Conservation (phyloP, 2,113 vertebrate genomes). For the Nothocercus nigrocapillus region DNA sequence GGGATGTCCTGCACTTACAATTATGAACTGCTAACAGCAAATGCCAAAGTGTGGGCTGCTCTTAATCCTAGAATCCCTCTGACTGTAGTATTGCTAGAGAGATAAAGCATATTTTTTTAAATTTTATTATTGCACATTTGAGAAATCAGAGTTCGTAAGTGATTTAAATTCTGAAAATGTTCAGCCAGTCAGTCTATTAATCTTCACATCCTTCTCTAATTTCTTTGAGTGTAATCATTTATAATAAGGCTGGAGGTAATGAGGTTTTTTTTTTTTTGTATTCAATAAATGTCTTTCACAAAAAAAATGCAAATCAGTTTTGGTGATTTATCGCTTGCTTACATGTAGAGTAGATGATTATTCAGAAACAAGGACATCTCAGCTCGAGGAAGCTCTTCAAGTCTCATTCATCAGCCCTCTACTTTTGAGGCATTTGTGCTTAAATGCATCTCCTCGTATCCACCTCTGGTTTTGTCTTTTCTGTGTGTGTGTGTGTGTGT, state of each 20-base stretch:
- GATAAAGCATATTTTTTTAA: conserved; percentile 47
- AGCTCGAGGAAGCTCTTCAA: neutral
- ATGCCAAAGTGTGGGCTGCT: conserved; percentile 28
- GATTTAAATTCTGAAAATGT: conserved; percentile 38
- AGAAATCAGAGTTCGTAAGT: conserved; percentile 40
- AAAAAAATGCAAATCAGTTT: conserved; percentile 53
- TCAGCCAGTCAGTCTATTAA: conserved; percentile 57
- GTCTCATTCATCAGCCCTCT: neutral
- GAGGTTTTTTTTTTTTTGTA: conserved; percentile 47
- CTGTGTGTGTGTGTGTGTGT: neutral
- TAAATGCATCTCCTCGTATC: neutral
- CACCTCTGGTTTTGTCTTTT: neutral
- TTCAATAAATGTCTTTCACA: conserved; percentile 73
- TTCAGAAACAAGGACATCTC: conserved; percentile 4
- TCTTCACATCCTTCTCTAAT: conserved; percentile 9
- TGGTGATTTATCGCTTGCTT: conserved; percentile 41
- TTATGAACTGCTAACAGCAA: neutral
- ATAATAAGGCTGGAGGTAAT: conserved; percentile 59
- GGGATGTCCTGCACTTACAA: neutral
- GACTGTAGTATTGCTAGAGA: conserved; percentile 63
- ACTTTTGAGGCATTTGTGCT: neutral
- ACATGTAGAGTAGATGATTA: conserved; percentile 45
- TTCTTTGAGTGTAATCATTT: conserved; percentile 60
- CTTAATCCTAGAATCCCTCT: neutral
- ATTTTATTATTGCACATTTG: conserved; percentile 63